Evolutionary conservation across 2,113 vertebrate genomes (phyloP), one percentile per base, ranked within the genome.

Genomic region (Amphilophus citrinellus): DNA sequence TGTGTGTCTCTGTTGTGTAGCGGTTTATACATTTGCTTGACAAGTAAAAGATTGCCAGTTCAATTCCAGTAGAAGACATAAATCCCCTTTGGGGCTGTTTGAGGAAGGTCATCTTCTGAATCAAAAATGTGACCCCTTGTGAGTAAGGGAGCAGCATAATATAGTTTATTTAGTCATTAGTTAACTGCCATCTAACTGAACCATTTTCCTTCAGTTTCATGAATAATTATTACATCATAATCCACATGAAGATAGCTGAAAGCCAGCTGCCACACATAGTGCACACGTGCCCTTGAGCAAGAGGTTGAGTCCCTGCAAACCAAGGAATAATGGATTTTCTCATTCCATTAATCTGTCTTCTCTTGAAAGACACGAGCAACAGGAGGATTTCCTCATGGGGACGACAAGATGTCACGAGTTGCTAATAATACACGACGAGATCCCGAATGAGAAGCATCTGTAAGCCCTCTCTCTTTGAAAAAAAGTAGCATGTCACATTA

Each of bases 401-500:
- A 68, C 5, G 57, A 17, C 47, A 66, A 68, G 20, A 83, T 87
- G 66, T 85, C 73, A 85, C 39, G 14, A 84, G 81, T 39, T 83
- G 57, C 79, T 81, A 61, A 82, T 50, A 86, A 82, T 89, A 82
- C 78, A 81, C 59, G 4, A 44, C 32, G 11, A 57, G 82, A 65
- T 84, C 59, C 79, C n/a, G 61, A 57, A 60, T 61, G 66, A 80
- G 68, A 59, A 30, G 75, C 79, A 77, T 61, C 63, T 24, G 37
- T 65, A 68, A 24, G 8, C 27, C 60, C 57, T 77, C 44, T 35
- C 39, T 71, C 56, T 68, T 71, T 22, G 61, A 68, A 80, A 62
- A 62, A 61, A 73, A n/a, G 68, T 73, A 73, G 18, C 68, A 59
- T 6, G 42, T 89, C 87, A 60, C 73, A 71, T 89, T 85, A 81